Evolutionary conservation across 2,797 vertebrate species (phyloP).

Genomic region (Spinus pinus): DNA sequence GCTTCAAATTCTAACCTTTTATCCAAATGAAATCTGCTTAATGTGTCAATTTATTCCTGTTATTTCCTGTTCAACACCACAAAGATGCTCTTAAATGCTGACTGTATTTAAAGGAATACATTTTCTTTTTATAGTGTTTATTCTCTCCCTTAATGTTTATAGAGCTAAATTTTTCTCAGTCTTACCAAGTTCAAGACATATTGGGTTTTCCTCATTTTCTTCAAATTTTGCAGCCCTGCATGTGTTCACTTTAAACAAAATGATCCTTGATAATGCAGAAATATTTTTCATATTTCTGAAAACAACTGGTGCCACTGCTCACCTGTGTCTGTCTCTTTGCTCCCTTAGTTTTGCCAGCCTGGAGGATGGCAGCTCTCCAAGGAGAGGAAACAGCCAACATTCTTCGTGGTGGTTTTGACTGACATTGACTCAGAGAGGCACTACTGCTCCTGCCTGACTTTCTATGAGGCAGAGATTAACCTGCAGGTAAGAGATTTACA

Average conservation of each 20-base stretch:
- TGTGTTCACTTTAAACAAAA: not conserved
- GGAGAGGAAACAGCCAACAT: constrained; percentile 90
- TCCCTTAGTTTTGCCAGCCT: constrained; percentile 93
- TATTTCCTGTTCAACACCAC: not conserved
- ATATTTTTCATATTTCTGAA: not conserved
- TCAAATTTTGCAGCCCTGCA: not conserved
- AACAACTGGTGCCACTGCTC: not conserved
- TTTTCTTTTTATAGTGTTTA: not conserved
- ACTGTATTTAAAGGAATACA: not conserved
- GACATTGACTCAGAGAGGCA: constrained; percentile 97
- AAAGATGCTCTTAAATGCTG: not conserved
- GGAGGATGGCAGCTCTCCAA: constrained; percentile 93
- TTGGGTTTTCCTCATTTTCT: not conserved
- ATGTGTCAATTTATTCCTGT: not conserved
- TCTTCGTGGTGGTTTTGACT: constrained; percentile 96
- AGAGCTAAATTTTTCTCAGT: not conserved
- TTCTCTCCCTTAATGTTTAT: not conserved
- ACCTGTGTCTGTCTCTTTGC: not conserved
- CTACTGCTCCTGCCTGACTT: constrained; percentile 97
- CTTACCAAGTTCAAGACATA: not conserved
- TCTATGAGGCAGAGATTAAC: constrained; percentile 95
- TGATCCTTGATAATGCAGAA: not conserved
- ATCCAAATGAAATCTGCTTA: not conserved
- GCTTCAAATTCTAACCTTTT: not conserved
- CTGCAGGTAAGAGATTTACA: constrained; percentile 83